Conservation (phyloP, 2,113 vertebrate species). For the Thunnus maccoyii region DNA sequence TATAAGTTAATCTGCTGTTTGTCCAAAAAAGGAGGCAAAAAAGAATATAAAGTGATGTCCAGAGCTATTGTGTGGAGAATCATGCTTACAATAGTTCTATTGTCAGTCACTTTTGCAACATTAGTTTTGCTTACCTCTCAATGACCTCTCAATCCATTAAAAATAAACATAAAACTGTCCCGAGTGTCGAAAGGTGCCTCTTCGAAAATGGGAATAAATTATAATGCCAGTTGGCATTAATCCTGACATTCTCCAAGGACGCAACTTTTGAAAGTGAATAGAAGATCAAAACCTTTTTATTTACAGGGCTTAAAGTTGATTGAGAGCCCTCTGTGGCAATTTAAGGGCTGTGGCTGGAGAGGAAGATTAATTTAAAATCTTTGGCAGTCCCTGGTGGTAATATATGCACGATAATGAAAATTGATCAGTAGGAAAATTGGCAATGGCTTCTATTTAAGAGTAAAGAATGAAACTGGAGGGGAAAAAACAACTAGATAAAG, state of each 20-base stretch:
- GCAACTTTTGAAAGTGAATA: neutral
- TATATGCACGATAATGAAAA: constrained; percentile 28
- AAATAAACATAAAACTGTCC: neutral
- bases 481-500: neutral
- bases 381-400: constrained; percentile 8
- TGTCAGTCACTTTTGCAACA: too few species aligned
- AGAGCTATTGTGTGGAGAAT: too few species aligned
- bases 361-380: constrained; percentile 12
- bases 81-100: too few species aligned
- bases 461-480: neutral
- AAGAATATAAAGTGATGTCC: too few species aligned
- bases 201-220: neutral
- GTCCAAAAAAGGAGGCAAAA: too few species aligned
- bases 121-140: too few species aligned
- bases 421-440: constrained; percentile 21
- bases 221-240: neutral
- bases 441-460: neutral
- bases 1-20: too few species aligned
- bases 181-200: neutral
- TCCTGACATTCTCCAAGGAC: neutral
- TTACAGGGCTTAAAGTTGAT: constrained; percentile 11
- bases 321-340: neutral
- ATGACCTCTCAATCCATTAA: too few species aligned
- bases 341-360: neutral
- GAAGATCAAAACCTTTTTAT: constrained; percentile 5